phyloP scores from a whole-genome alignment of 2,888 invertebrate species.

The Leistus spinibarbis region DNA sequence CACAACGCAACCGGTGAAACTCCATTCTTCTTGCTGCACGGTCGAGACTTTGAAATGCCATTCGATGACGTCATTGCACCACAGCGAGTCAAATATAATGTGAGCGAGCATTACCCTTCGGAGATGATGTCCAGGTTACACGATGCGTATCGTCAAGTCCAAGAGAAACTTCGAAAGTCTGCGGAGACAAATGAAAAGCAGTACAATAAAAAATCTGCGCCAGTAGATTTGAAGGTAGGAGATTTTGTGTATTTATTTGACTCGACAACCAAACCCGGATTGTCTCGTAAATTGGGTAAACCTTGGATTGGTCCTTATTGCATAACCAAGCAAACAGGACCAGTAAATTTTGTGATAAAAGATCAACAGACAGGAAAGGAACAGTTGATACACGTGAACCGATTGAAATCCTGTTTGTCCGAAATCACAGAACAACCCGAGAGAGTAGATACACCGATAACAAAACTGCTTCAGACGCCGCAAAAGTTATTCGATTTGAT shows the following conservation, averaged over 20 bases:
- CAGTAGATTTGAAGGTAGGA: slow-evolving; percentile 1
- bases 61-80: slow-evolving; percentile 8
- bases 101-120: background rate
- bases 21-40: slow-evolving; percentile 5
- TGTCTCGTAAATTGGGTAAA: slow-evolving; percentile 6
- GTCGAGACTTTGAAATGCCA: slow-evolving; percentile 11
- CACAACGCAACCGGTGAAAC: background rate
- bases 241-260: slow-evolving; percentile 2
- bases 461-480: background rate
- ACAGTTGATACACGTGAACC: background rate
- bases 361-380: background rate
- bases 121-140: background rate
- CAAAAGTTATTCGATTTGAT: background rate
- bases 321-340: background rate
- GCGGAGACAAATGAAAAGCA: background rate
- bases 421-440: background rate
- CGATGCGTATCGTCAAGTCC: background rate
- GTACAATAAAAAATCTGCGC: slow-evolving; percentile 3
- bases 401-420: slow-evolving; percentile 1
- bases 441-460: background rate
- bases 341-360: background rate
- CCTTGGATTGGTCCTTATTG: slow-evolving; percentile 4
- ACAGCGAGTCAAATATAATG: background rate
- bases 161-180: background rate
- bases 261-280: background rate